Evolutionary conservation across 2,888 invertebrate genomes (phyloP).

Genomic region (Falcaria lacertinaria): DNA sequence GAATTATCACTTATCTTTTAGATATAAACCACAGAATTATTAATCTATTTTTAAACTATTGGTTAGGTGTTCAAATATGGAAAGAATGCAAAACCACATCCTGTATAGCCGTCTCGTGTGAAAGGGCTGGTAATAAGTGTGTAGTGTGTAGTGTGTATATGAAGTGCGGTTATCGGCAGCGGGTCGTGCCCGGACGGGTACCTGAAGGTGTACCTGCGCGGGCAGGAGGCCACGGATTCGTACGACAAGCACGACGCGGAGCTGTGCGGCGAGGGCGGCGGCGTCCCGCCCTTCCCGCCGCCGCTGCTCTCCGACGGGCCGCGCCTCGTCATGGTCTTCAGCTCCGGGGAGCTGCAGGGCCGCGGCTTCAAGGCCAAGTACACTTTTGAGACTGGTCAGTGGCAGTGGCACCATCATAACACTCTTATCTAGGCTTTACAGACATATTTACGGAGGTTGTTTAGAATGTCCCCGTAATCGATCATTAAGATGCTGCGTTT

Average conservation of each 20-base stretch:
- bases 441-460: no score
- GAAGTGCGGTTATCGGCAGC: slow-evolving; percentile 18
- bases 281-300: slow-evolving; percentile 81
- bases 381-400: slow-evolving; percentile 88
- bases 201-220: slow-evolving; percentile 93
- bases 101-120: no score
- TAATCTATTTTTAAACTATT: no score
- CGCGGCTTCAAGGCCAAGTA: slow-evolving; percentile 94
- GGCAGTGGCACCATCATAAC: not conserved
- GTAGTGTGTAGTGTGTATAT: no score
- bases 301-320: slow-evolving; percentile 94
- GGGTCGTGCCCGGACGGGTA: slow-evolving; percentile 92
- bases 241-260: slow-evolving; percentile 96
- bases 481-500: no score
- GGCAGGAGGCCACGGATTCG: slow-evolving; percentile 94
- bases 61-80: no score
- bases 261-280: slow-evolving; percentile 87
- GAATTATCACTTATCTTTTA: no score
- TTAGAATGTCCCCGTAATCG: no score
- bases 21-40: no score
- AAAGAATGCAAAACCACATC: no score
- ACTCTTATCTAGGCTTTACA: not conserved
- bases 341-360: slow-evolving; percentile 94
- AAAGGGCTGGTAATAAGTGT: no score
- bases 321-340: slow-evolving; percentile 95